Base-by-base conservation (phyloP, 2,113 vertebrate species). In the Sylvilagus bachmani region DNA sequence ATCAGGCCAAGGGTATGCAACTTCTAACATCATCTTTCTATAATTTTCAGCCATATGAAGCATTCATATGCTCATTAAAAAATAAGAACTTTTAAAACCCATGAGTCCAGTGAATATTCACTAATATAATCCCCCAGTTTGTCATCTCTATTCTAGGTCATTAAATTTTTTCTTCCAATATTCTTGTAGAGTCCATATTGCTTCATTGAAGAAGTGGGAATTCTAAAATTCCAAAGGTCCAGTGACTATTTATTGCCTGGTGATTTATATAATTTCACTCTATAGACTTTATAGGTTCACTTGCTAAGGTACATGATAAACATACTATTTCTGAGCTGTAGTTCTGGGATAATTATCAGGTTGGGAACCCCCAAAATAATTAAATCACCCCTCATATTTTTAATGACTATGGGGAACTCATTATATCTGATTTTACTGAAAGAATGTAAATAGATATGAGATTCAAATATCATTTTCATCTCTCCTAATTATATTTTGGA, bases 351-450 rank as follows among this genome's bases (percentile, higher is more conserved):
- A 97, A 97, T 91, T 86, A 87, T 91, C 83, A 89, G 53, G 64
- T 95, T 94, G 92, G 93, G 90, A 97, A 92, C 53, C 93, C 95
- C 95, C 77, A 61, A 90, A 98, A 97, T 95, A 96, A 97, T 97
- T 97, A 97, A 97, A 97, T 97, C 64, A 77, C 97, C 93, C 98
- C 93, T 97, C 96, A 90, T 98, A 96, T 97, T 98, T 94, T 98
- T 96, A 95, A 96, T 98, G 97, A 98, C 95, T 90, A 88, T 25
- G 94, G 97, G 97, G 96, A 97, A 89, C 93, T 93, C 97, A 97
- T 98, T 97, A 97, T 8, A 27, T 92, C 92, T 97, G 93, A 75
- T 86, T 96, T 97, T 93, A 92, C 86, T 78, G 82, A 96, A 89
- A 74, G 55, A 67, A 31, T 87, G 64, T 79, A 95, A 97, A 94